Percentiles rank a stretch among this genome's conserved stretches.
phyloP scores from a whole-genome alignment of 2,797 vertebrate species.

The Malacoraja senta region DNA sequence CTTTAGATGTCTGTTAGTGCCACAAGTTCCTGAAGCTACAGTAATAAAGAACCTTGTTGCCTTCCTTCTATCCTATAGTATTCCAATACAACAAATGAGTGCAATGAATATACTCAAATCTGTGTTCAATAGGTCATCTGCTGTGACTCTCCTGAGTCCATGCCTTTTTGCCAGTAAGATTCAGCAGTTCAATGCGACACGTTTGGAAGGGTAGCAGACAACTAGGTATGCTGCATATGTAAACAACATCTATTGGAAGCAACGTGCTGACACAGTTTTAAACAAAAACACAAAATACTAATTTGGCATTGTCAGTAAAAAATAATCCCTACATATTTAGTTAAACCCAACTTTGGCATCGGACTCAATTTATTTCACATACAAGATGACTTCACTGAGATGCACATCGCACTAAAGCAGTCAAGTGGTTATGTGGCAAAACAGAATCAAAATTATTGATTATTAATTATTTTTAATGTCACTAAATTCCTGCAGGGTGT shows the following conservation, averaged over 20 bases:
- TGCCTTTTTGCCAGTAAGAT: background rate
- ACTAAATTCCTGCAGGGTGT: no score
- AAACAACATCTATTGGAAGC: background rate
- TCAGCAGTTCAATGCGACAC: conserved; percentile 6
- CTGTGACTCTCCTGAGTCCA: background rate
- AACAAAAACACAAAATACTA: background rate
- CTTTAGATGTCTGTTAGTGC: background rate
- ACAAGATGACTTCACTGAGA: background rate
- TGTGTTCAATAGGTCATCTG: background rate
- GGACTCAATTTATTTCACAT: background rate
- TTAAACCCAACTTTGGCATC: background rate
- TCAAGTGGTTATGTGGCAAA: background rate
- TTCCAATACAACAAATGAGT: background rate
- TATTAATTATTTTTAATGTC: background rate
- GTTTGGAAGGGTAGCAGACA: background rate
- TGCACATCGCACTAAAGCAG: background rate
- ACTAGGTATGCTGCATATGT: background rate
- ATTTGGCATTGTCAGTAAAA: background rate
- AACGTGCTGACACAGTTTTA: background rate
- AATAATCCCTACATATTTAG: background rate
- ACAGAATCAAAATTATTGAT: background rate
- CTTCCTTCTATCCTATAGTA: background rate
- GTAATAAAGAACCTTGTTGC: background rate
- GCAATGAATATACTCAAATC: background rate
- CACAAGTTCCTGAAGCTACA: background rate